Conservation (phyloP, 2,888 invertebrate species). For the Diplolepis rosae region DNA sequence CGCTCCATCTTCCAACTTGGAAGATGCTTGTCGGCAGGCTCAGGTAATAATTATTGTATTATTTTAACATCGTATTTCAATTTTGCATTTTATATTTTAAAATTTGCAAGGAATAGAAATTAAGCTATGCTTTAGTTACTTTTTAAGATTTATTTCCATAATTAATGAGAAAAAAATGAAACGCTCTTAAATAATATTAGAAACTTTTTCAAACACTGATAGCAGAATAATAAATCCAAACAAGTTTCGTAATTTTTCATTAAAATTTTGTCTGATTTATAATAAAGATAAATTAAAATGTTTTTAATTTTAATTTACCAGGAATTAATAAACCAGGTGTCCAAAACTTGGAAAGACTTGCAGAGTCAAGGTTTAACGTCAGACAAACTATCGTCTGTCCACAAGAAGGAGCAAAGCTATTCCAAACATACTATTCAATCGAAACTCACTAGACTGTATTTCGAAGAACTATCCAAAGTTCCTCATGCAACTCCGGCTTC, state of each 20-base stretch:
- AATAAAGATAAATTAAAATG: neutral
- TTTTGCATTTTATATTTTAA: neutral
- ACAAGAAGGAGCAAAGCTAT: conserved; percentile 64
- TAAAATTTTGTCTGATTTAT: neutral
- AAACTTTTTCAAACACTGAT: neutral
- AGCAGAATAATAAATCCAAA: too few relatives aligned
- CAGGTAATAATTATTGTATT: conserved; percentile 59
- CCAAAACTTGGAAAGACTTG: conserved; percentile 58
- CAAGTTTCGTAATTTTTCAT: neutral
- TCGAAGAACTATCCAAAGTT: conserved; percentile 70
- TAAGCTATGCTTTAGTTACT: neutral
- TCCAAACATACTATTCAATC: conserved; percentile 70
- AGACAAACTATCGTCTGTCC: conserved; percentile 59
- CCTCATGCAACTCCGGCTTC: conserved; percentile 71
- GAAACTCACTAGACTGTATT: conserved; percentile 70
- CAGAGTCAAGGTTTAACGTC: conserved; percentile 57
- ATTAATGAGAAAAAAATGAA: too few relatives aligned
- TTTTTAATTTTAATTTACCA: conserved; percentile 38
- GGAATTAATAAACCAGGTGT: conserved; percentile 67
- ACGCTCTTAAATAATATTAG: too few relatives aligned
- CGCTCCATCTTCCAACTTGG: conserved; percentile 67
- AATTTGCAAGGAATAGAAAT: neutral
- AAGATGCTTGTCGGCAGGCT: conserved; percentile 71
- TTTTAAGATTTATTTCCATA: too few relatives aligned
- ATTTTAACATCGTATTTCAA: neutral